Evolutionary conservation across 1,140 invertebrate species (phyloP), one percentile per base, ranked within the genome.

Genomic region (Hyposmocoma kahamanoa): DNA sequence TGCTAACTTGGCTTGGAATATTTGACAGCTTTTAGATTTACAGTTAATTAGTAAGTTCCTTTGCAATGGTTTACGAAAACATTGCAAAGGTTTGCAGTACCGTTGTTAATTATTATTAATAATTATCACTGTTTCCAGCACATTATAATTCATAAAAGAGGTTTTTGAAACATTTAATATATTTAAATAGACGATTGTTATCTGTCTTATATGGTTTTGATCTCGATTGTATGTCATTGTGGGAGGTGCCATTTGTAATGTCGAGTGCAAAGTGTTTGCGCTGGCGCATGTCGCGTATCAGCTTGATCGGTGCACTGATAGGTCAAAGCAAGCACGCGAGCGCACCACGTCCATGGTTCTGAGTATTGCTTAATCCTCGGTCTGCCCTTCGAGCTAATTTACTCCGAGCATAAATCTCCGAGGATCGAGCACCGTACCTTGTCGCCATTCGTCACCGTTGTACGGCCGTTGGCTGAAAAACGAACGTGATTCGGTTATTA

Each of bases 401-500:
- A 64, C 42, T 52, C 42, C 53, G 53, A 50, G 62, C 61, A 71
- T 71, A 74, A 76, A 71, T 75, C 69, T 74, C 32, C 45, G 55
- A 53, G 55, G 47, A 56, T 61, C 61, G 43, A 51, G 52, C 51
- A 34, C 47, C 39, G 48, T 20, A 34, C 38, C 52, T 51, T 62
- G 64, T 65, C 60, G 47, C 58, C 61, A 76, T 77, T 72, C 66
- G 65, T 79, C 75, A 67, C 64, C 50, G 64, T 54, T 56, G 62
- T 57, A 46, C 50, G 49, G 46, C 55, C 57, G 53, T 53, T 55
- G 54, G 49, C 62, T 73, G 63, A 74, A 75, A 77, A 74, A 69
- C 67, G 65, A 76, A 72, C 70, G 70, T 71, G 77, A 76, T 78
- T 67, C 59, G 53, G 50, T 70, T 74, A 76, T 74, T 69, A 77